These are phyloP conservation scores for Priocnemis perturbator DNA, from an alignment of 2,888 invertebrate species.

Conservation along the genomic window DNA sequence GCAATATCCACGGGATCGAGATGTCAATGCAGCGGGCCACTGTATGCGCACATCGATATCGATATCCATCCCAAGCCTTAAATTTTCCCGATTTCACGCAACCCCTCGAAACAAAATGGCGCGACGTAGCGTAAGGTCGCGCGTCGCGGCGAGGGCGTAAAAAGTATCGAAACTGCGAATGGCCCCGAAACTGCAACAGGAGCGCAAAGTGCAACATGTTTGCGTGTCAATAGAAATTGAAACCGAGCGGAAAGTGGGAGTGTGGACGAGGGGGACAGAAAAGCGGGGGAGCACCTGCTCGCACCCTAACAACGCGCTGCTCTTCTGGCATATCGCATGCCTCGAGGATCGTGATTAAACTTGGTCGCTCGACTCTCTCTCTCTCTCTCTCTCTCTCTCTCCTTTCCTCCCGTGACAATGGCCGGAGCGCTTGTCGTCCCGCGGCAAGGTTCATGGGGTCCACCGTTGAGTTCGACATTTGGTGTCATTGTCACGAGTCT, in stretches of 20 bases:
- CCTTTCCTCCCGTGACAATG: neutral
- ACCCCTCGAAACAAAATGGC: too few relatives aligned
- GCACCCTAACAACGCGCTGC: constrained; percentile 3
- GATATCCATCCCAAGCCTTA: too few relatives aligned
- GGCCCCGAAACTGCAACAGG: constrained; percentile 56
- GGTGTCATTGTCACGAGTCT: constrained; percentile 68
- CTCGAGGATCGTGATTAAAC: constrained; percentile 53
- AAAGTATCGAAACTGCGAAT: constrained; percentile 7
- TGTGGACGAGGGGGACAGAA: constrained; percentile 7
- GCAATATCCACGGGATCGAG: too few relatives aligned
- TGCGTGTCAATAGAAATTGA: constrained; percentile 53
- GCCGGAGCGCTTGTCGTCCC: constrained; percentile 19
- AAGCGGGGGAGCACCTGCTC: constrained; percentile 28
- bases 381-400: too few relatives aligned
- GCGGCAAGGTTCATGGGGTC: constrained; percentile 37
- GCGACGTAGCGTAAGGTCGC: too few relatives aligned
- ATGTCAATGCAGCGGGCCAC: too few relatives aligned
- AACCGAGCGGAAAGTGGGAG: constrained; percentile 7
- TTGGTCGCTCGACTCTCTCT: neutral
- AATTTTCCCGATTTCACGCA: too few relatives aligned
- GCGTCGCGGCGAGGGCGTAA: too few relatives aligned
- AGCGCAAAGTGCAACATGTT: constrained; percentile 69
- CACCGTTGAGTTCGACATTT: constrained; percentile 66
- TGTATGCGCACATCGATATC: too few relatives aligned
- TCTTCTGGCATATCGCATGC: constrained; percentile 18